Evolutionary conservation across 2,113 vertebrate species (phyloP).

Genomic region (Nanorana parkeri): DNA sequence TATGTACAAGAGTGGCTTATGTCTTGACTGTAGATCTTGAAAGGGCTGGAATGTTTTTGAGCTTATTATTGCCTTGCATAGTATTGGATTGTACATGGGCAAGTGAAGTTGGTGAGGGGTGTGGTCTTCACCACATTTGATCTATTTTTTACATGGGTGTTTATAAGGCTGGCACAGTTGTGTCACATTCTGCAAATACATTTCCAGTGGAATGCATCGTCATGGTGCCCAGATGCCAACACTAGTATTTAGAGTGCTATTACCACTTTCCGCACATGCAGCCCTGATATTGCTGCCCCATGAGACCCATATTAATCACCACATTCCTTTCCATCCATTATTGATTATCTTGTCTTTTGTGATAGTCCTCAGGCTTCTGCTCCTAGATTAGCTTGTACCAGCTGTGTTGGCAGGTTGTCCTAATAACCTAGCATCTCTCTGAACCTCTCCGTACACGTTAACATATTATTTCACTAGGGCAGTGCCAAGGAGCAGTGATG

Average conservation of each 20-base stretch:
- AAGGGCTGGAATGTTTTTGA: too few species aligned
- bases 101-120: not conserved
- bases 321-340: slow-evolving; percentile 28
- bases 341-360: not conserved
- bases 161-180: not conserved
- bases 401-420: not conserved
- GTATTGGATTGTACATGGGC: not conserved
- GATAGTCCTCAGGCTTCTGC: not conserved
- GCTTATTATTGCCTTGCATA: not conserved
- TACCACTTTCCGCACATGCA: too few species aligned
- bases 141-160: not conserved
- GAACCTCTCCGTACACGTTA: not conserved
- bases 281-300: not conserved
- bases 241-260: too few species aligned
- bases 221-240: not conserved
- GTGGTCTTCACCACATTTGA: too few species aligned
- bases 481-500: too few species aligned
- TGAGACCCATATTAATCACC: not conserved
- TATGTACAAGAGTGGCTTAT: too few species aligned
- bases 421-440: not conserved
- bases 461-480: too few species aligned
- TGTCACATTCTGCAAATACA: not conserved
- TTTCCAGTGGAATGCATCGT: slow-evolving; percentile 12
- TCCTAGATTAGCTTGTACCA: slow-evolving; percentile 3
- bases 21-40: too few species aligned